Conservation (phyloP, 2,888 invertebrate species). For the Plebejus anna region DNA sequence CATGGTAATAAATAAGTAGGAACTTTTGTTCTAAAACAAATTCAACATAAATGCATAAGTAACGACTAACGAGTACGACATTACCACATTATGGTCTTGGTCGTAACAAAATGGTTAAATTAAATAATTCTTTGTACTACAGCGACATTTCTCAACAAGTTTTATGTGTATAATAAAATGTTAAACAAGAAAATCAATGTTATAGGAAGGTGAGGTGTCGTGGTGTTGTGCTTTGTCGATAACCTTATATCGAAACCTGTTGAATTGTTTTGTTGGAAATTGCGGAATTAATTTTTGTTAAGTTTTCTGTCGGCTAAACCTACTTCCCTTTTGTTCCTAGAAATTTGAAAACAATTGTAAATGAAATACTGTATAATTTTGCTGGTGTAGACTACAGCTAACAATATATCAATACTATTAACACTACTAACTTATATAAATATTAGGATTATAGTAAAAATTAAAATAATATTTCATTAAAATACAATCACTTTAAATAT, state of each 20-base stretch:
- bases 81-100: background rate
- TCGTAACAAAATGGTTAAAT: slow-evolving; percentile 1
- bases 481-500: too few species aligned
- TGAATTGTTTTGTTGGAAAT: background rate
- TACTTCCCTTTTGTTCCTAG: too few species aligned
- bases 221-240: background rate
- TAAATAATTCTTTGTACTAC: slow-evolving; percentile 4
- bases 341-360: too few species aligned
- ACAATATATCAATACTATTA: too few species aligned
- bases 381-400: too few species aligned
- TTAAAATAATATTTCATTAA: too few species aligned
- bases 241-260: background rate
- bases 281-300: background rate
- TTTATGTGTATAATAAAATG: slow-evolving; percentile 21
- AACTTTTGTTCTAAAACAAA: background rate
- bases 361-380: too few species aligned
- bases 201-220: slow-evolving; percentile 4
- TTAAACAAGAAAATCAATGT: slow-evolving; percentile 18
- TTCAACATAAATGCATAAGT: background rate
- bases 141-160: slow-evolving; percentile 8
- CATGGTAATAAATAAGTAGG: background rate
- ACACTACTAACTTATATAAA: too few species aligned
- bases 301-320: too few species aligned
- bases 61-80: background rate
- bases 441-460: too few species aligned